Conservation (phyloP, 2,113 vertebrate genomes). For the Lathamus discolor region DNA sequence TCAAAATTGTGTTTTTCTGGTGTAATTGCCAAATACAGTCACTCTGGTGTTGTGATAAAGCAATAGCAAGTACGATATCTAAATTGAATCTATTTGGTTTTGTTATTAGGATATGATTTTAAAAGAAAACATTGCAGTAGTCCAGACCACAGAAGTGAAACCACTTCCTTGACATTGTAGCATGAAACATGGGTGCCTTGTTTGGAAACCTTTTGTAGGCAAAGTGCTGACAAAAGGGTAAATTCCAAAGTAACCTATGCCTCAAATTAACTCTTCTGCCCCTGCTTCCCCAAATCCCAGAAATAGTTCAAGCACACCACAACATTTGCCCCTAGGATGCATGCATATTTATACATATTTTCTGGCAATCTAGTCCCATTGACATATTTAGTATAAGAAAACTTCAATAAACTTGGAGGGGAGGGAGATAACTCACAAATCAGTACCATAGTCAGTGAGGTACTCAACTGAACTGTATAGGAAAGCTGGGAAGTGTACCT, state of each 20-base stretch:
- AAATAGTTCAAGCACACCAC: not conserved
- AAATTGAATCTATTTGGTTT: not conserved
- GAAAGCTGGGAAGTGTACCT: not conserved
- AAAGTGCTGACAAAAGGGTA: not conserved
- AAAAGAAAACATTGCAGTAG: not conserved
- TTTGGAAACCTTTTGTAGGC: not conserved
- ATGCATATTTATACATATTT: not conserved
- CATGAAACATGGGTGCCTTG: fast-evolving
- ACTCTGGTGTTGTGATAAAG: not conserved
- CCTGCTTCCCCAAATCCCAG: not conserved
- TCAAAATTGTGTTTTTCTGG: not conserved
- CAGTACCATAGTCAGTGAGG: not conserved
- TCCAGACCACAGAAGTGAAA: not conserved
- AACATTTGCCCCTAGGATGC: not conserved
- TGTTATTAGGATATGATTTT: not conserved
- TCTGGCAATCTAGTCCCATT: not conserved
- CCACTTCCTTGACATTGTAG: fast-evolving
- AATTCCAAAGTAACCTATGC: not conserved
- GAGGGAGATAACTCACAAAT: not conserved
- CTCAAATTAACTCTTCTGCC: not conserved
- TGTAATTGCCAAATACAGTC: not conserved
- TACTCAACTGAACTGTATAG: not conserved
- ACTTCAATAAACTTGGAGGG: not conserved
- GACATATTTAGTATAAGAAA: not conserved
- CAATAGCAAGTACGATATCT: not conserved